Conservation (phyloP, 2,888 invertebrate genomes). For the Synanthedon andrenaeformis region DNA sequence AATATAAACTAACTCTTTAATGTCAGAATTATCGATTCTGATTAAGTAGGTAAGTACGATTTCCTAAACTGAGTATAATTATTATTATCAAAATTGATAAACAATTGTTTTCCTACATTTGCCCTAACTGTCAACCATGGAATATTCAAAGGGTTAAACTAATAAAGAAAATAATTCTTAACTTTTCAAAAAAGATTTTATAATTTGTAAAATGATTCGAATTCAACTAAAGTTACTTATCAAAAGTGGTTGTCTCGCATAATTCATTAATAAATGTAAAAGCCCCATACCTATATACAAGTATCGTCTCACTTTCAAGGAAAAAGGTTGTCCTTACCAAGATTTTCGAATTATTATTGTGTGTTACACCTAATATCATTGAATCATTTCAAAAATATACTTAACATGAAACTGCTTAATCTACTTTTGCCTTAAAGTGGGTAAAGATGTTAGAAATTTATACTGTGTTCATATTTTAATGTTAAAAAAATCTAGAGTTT, state of each 20-base stretch:
- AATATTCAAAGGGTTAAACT: background rate
- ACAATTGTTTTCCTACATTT: background rate
- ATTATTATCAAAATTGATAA: background rate
- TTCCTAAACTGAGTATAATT: too few relatives aligned
- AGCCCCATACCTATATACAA: too few relatives aligned
- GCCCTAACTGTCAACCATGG: background rate
- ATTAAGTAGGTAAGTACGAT: too few relatives aligned
- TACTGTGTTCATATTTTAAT: conserved; percentile 24
- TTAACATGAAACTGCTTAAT: background rate
- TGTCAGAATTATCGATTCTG: too few relatives aligned
- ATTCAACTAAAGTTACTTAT: too few relatives aligned
- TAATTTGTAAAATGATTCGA: too few relatives aligned
- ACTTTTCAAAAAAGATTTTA: too few relatives aligned
- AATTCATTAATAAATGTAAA: too few relatives aligned
- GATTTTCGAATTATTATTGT: conserved; percentile 12
- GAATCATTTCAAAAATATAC: background rate
- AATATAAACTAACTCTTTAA: too few relatives aligned
- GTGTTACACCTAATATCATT: background rate
- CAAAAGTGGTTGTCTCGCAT: too few relatives aligned
- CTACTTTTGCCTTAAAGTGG: background rate
- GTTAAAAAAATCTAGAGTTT: conserved; percentile 10
- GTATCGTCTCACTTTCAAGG: conserved; percentile 53
- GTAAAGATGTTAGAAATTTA: conserved; percentile 13
- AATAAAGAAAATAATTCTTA: too few relatives aligned
- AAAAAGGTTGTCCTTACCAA: conserved; percentile 36